These are phyloP conservation scores for Philantomba maxwellii DNA, from an alignment of 2,113 vertebrate species.

Conservation along the genomic window DNA sequence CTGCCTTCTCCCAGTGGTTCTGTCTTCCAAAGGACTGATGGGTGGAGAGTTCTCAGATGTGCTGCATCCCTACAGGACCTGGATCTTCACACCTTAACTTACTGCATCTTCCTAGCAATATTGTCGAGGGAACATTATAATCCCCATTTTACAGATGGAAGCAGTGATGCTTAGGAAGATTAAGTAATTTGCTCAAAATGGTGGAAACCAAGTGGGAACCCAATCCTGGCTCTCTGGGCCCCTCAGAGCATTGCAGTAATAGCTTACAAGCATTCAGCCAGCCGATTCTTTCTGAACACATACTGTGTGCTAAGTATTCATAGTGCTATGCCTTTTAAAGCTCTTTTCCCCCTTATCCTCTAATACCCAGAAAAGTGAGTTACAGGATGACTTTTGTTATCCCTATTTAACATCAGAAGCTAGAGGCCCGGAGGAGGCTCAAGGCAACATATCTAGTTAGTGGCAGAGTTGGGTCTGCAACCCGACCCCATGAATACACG, in stretches of 20 bases:
- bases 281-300: not conserved
- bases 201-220: not conserved
- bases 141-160: constrained; percentile 39
- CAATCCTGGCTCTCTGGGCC: not conserved
- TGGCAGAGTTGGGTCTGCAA: not conserved
- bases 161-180: constrained; percentile 21
- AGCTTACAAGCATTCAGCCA: not conserved
- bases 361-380: not conserved
- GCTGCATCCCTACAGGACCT: not conserved
- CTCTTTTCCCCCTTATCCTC: not conserved
- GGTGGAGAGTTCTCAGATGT: not conserved
- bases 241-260: not conserved
- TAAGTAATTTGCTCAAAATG: not conserved
- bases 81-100: not conserved
- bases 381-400: not conserved
- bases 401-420: not conserved
- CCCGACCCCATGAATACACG: not conserved
- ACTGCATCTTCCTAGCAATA: not conserved
- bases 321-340: not conserved
- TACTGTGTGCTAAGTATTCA: not conserved
- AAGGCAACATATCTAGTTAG: not conserved
- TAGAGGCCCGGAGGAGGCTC: not conserved
- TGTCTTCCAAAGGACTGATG: not conserved
- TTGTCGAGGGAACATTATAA: not conserved
- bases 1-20: not conserved